Percentiles rank a stretch among this genome's conserved stretches.
Evolutionary conservation across 2,888 invertebrate species (phyloP).

Genomic region (Agrilus mali): DNA sequence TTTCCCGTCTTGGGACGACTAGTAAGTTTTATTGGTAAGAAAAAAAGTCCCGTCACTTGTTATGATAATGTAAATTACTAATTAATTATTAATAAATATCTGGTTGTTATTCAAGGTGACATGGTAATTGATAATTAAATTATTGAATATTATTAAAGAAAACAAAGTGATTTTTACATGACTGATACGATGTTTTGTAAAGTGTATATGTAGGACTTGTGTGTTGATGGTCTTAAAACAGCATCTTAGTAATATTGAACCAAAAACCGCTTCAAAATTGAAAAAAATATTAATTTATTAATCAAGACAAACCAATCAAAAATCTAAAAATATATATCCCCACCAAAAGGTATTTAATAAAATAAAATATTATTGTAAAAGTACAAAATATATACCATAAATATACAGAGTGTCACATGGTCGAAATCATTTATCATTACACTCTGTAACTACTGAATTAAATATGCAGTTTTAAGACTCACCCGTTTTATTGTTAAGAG

Average conservation of each 20-base stretch:
- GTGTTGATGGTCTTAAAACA: slow-evolving; percentile 10
- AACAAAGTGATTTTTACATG: slow-evolving; percentile 13
- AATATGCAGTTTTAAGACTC: no score
- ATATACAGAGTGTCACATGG: no score
- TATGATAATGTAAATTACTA: slow-evolving; percentile 10
- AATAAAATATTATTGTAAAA: no score
- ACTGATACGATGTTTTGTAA: slow-evolving; percentile 6
- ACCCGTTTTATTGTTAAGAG: no score
- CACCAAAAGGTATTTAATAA: no score
- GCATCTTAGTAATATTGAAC: slow-evolving; percentile 9
- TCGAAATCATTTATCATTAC: no score
- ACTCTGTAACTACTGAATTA: no score
- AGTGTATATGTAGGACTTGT: slow-evolving; percentile 11
- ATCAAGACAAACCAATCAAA: no score
- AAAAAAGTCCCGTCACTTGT: slow-evolving; percentile 13
- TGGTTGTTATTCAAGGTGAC: no score
- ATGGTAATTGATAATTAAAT: slow-evolving; percentile 10
- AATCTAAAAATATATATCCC: no score
- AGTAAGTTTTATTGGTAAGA: slow-evolving; percentile 21
- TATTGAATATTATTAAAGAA: not conserved
- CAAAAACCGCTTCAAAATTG: slow-evolving; percentile 5
- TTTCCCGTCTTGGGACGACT: slow-evolving; percentile 57
- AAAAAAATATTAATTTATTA: not conserved
- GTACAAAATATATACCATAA: no score
- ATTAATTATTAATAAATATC: no score